Base-by-base conservation (phyloP, 1,140 invertebrate genomes). In the Ooceraea biroi region DNA sequence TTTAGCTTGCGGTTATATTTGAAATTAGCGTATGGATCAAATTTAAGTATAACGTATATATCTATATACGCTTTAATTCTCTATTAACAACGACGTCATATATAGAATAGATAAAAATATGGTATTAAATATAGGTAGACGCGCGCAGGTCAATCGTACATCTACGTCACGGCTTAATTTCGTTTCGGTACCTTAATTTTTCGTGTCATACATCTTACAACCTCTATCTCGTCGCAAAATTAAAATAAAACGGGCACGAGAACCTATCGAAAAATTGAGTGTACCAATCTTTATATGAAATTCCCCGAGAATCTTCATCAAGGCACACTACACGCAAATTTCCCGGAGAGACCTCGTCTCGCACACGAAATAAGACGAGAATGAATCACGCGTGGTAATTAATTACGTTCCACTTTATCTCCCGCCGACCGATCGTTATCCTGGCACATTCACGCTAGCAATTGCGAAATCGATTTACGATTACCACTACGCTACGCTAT, bases 391-490 rank as follows among this genome's bases (percentile, higher is more conserved):
- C n/a, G 22, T 19, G 11, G 36, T 44, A 55, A 78, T 78, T 69
- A 69, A 69, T 44, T 69, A 57, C 22, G 41, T 30, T 71, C 12
- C 22, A 12, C 52, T 57, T 80, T 55, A 78, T 44, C 74, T 44
- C 14, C 8, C n/a, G 44, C 11, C 14, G 44, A 55, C 12, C 50
- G 50, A 80, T 71, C 65, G 50, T 80, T 71, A 80, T 71, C 76
- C 30, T 22, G 25, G 36, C 17, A 8, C 65, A 30, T 57, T 80
- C 65, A 57, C 41, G 76, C 12, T 30, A 78, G 30, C 65, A 80
- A 80, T 80, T 57, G 68, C 25, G n/a, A 80, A 46, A 80, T 80
- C 76, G 76, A 78, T 69, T 69, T 55, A 4, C 50, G 46, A 80
- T 80, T 80, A 77, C 44, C 44, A 11, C 76, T 57, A 69, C 17